A percentile compares a stretch with the other conserved stretches of the same genome.
phyloP scores from a whole-genome alignment of 2,888 invertebrate species.

The Melanophora roralis region DNA sequence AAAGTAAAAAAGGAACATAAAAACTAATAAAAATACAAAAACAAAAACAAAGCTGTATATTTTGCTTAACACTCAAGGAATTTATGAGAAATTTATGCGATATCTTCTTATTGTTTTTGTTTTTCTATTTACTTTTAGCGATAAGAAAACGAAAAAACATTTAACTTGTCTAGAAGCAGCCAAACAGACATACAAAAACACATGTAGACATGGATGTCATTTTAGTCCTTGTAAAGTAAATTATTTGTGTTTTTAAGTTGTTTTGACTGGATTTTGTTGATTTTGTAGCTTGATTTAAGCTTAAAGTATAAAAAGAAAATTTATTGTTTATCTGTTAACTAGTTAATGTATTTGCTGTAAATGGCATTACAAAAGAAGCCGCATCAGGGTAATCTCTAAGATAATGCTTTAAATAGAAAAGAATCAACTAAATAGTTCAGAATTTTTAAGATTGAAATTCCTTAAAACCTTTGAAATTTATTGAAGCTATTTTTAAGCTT shows the following conservation, averaged over 20 bases:
- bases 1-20: background rate
- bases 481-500: too few relatives aligned
- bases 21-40: background rate
- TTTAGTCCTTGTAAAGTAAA: background rate
- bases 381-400: background rate
- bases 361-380: background rate
- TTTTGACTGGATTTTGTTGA: background rate
- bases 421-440: background rate
- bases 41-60: background rate
- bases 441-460: background rate
- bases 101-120: background rate
- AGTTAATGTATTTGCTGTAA: background rate
- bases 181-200: background rate
- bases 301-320: background rate
- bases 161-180: too few relatives aligned
- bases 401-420: background rate
- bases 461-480: too few relatives aligned
- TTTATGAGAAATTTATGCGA: conserved; percentile 53
- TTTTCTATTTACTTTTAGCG: background rate
- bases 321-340: background rate
- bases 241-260: background rate
- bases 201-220: background rate
- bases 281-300: conserved; percentile 14
- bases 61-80: conserved; percentile 30
- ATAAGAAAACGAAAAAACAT: background rate